Conservation (phyloP, 1,140 invertebrate genomes). For the Brachystomella parvula region DNA sequence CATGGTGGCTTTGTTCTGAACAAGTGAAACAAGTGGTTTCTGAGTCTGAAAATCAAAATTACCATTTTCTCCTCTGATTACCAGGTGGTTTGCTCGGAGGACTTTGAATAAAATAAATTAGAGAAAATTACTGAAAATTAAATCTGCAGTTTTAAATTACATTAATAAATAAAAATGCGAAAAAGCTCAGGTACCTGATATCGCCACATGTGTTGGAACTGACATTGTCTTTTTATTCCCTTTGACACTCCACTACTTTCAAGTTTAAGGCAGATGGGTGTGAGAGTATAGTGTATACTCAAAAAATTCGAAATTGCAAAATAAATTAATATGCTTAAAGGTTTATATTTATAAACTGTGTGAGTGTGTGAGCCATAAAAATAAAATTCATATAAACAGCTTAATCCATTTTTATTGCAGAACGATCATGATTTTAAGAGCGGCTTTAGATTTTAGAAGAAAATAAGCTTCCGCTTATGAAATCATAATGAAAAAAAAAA, state of each 20-base stretch:
- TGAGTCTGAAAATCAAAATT: neutral
- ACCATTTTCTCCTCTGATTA: neutral
- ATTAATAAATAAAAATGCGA: neutral
- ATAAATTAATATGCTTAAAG: no score
- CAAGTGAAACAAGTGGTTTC: neutral
- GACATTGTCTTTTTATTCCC: neutral
- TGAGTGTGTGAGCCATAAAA: no score
- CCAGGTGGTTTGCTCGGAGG: neutral
- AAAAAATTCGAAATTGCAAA: no score
- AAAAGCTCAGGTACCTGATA: neutral
- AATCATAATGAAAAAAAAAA: no score
- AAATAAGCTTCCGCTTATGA: no score
- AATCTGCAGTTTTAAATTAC: neutral
- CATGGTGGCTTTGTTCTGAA: neutral
- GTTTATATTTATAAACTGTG: no score
- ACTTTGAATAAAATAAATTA: conserved; percentile 1
- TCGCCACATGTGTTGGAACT: neutral
- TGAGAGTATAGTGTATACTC: no score
- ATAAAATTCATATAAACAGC: no score
- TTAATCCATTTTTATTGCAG: no score
- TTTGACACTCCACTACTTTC: neutral
- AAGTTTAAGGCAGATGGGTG: neutral
- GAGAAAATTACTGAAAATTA: neutral
- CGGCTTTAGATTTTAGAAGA: no score
- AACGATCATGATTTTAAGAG: no score